Evolutionary conservation across 2,113 vertebrate genomes (phyloP).

Genomic region (Vombatus ursinus): DNA sequence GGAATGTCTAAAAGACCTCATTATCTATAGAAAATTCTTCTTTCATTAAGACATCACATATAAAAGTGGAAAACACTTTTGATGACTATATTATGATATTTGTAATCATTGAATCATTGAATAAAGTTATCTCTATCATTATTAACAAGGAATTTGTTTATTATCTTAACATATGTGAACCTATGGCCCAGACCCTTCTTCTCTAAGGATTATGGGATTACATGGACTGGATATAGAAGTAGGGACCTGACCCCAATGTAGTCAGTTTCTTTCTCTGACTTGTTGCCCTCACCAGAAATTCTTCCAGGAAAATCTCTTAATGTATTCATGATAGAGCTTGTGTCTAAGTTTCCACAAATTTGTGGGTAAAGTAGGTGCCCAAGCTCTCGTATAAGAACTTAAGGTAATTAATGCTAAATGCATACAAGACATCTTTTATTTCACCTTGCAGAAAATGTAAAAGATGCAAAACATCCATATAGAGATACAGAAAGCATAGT

Average conservation of each 20-base stretch:
- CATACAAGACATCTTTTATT: background rate
- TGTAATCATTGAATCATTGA: background rate
- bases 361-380: background rate
- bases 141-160: background rate
- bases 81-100: background rate
- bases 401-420: background rate
- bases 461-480: background rate
- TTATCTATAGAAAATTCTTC: background rate
- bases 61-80: background rate
- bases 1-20: background rate
- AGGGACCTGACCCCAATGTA: background rate
- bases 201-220: background rate
- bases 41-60: background rate
- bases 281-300: background rate
- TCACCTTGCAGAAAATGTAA: background rate
- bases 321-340: background rate
- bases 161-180: background rate
- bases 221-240: background rate
- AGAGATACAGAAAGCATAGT: background rate
- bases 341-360: background rate
- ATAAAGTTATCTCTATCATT: background rate
- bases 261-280: background rate
- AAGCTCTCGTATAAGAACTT: background rate
- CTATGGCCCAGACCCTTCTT: background rate
- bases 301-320: background rate